Conservation (phyloP, 2,888 invertebrate species). For the Tortrix viridana region DNA sequence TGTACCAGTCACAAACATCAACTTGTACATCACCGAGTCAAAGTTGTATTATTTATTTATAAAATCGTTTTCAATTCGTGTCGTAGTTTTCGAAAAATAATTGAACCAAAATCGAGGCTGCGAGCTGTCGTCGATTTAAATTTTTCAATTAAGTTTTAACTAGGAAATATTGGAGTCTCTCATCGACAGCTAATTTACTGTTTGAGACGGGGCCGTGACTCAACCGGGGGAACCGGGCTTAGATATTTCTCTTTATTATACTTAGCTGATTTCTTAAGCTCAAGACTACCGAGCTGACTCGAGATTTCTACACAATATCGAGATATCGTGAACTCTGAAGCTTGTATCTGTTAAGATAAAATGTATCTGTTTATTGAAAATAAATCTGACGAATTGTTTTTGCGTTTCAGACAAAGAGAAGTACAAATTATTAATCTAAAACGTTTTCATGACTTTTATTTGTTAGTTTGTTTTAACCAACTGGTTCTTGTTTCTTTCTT, state of each 20-base stretch:
- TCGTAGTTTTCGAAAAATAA: background rate
- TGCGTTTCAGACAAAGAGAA: no score
- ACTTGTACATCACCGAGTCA: no score
- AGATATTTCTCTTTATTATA: constrained; percentile 22
- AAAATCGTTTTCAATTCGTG: no score
- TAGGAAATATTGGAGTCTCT: constrained; percentile 29
- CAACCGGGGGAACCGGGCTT: constrained; percentile 21
- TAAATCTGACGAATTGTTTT: background rate
- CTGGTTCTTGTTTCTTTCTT: no score
- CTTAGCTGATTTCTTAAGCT: background rate
- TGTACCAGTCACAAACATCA: no score
- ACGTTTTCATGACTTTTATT: no score
- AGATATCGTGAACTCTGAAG: background rate
- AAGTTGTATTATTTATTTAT: no score
- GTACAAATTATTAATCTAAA: no score
- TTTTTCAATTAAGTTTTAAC: constrained; percentile 17
- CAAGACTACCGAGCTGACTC: background rate
- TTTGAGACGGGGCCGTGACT: constrained; percentile 25
- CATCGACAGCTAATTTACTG: constrained; percentile 30
- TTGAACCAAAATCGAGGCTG: background rate
- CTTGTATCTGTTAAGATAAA: background rate
- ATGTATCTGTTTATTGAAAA: background rate
- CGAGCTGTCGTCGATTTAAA: constrained; percentile 8
- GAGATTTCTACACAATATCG: background rate
- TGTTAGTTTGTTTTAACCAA: no score